phyloP scores from a whole-genome alignment of 2,888 invertebrate species.

The Yponomeuta sedellus region DNA sequence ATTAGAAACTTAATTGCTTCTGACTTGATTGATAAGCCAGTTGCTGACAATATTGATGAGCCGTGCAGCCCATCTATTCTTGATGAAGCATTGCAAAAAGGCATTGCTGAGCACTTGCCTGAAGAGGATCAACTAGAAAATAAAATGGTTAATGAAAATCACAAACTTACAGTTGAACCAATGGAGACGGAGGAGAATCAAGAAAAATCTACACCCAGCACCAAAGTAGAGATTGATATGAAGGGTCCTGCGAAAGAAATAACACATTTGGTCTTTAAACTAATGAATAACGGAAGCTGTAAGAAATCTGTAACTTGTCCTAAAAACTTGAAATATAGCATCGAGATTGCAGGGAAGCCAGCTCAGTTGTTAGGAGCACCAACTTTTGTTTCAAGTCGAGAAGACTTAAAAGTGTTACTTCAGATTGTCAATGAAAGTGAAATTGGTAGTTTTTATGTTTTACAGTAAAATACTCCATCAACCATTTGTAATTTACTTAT shows the following conservation, averaged over 20 bases:
- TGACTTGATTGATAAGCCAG: neutral
- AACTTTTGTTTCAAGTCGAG: slow-evolving; percentile 60
- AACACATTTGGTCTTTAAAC: slow-evolving; percentile 61
- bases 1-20: slow-evolving; percentile 31
- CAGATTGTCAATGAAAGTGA: slow-evolving; percentile 70
- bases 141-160: slow-evolving; percentile 16
- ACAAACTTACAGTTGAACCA: slow-evolving; percentile 25
- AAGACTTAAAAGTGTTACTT: slow-evolving; percentile 65
- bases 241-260: slow-evolving; percentile 16
- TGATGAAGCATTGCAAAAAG: slow-evolving; percentile 55
- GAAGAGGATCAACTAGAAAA: slow-evolving; percentile 21
- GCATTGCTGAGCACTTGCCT: slow-evolving; percentile 54
- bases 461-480: slow-evolving; percentile 34
- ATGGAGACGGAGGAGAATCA: slow-evolving; percentile 21
- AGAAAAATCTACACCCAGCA: slow-evolving; percentile 12
- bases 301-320: slow-evolving; percentile 59
- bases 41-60: neutral
- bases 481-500: neutral
- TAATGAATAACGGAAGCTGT: slow-evolving; percentile 48
- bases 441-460: slow-evolving; percentile 59
- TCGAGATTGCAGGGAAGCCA: slow-evolving; percentile 57
- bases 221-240: slow-evolving; percentile 7
- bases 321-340: slow-evolving; percentile 60
- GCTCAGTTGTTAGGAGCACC: slow-evolving; percentile 69
- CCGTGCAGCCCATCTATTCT: slow-evolving; percentile 63